Conservation (phyloP, 2,888 invertebrate genomes). For the Lasioglossum lativentre region DNA sequence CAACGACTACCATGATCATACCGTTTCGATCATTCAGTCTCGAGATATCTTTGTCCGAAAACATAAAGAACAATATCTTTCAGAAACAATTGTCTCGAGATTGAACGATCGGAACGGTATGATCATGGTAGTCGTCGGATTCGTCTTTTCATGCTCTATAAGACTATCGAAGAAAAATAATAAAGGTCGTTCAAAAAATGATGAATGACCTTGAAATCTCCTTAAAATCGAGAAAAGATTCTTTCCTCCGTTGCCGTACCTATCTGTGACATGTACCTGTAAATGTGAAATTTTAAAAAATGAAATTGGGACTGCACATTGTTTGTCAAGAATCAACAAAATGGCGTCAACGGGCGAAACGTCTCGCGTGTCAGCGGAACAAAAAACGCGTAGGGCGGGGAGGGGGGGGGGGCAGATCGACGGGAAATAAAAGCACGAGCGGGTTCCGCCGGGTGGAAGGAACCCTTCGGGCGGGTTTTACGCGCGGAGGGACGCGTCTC, state of each 20-base stretch:
- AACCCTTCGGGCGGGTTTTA: neutral
- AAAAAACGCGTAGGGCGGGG: neutral
- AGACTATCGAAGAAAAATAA: neutral
- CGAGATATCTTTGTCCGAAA: neutral
- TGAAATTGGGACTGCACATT: neutral
- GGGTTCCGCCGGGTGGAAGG: conserved; percentile 11
- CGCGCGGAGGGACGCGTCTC: conserved; percentile 13
- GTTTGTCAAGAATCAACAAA: neutral
- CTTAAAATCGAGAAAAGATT: too few relatives aligned
- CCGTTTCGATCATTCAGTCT: neutral
- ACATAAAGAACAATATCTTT: neutral
- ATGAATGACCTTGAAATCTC: too few relatives aligned
- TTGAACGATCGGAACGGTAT: neutral
- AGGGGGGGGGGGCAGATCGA: conserved; percentile 56
- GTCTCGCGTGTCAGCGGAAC: conserved; percentile 3
- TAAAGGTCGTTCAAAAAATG: neutral
- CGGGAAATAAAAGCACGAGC: conserved; percentile 69
- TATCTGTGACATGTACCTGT: too few relatives aligned
- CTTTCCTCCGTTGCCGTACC: too few relatives aligned
- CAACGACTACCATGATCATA: neutral
- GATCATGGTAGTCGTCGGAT: neutral
- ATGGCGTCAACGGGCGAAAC: neutral
- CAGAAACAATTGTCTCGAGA: neutral
- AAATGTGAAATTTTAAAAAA: neutral
- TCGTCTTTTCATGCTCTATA: neutral